Percentiles rank a stretch among this genome's conserved stretches.
Evolutionary conservation across 1,140 invertebrate genomes (phyloP).

Genomic region (Cotesia vestalis): DNA sequence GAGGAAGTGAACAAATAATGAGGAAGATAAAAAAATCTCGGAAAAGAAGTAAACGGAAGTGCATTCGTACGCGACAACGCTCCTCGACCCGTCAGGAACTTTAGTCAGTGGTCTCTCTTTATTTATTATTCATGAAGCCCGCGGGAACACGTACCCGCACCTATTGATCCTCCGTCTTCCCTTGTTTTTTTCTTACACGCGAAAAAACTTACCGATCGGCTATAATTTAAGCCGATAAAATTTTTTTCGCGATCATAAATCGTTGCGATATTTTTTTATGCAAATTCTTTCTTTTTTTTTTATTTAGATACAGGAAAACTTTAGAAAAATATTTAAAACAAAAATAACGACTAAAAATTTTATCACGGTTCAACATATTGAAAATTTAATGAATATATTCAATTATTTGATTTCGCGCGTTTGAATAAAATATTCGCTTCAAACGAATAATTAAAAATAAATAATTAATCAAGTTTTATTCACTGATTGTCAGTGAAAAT

Average conservation of each 20-base stretch:
- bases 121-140: constrained; percentile 15
- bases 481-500: no score
- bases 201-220: neutral
- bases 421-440: no score
- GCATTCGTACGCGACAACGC: constrained; percentile 14
- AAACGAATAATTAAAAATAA: no score
- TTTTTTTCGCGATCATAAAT: neutral
- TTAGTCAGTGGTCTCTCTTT: constrained; percentile 10
- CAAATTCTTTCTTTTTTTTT: no score
- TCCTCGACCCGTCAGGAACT: constrained; percentile 9
- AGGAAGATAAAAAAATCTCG: neutral
- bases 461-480: no score
- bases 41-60: constrained; percentile 1
- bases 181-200: neutral
- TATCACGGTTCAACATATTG: no score
- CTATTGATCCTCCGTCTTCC: neutral
- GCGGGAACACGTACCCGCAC: neutral
- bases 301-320: no score
- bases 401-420: no score
- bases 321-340: no score
- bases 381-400: no score
- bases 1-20: neutral
- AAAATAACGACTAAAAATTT: no score
- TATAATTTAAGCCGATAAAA: neutral
- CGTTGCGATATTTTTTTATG: no score